Conservation (phyloP, 2,888 invertebrate genomes). For the Leptinotarsa tumamoca region DNA sequence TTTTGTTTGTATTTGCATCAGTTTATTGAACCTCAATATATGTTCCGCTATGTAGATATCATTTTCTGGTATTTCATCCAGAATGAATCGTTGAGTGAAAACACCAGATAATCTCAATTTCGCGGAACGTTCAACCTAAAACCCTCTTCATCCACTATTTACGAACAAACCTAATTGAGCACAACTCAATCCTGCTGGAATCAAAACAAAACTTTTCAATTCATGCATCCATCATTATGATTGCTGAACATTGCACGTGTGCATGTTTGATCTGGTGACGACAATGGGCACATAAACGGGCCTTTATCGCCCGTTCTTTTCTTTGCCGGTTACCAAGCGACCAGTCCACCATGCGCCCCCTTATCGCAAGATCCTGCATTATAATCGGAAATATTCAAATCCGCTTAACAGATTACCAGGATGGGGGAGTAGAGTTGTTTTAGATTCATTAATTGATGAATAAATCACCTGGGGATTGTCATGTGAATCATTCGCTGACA, state of each 20-base stretch:
- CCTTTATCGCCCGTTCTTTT: slow-evolving; percentile 40
- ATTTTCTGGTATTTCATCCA: too few relatives aligned
- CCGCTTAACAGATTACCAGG: slow-evolving; percentile 48
- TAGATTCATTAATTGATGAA: slow-evolving; percentile 44
- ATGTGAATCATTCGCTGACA: slow-evolving; percentile 31
- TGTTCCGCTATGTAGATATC: too few relatives aligned
- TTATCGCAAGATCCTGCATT: slow-evolving; percentile 40
- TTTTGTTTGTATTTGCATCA: too few relatives aligned
- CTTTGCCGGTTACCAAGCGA: slow-evolving; percentile 42
- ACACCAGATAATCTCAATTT: too few relatives aligned
- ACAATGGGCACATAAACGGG: slow-evolving; percentile 44
- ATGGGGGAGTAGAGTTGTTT: slow-evolving; percentile 39
- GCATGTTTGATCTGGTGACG: slow-evolving; percentile 47
- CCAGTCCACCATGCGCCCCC: slow-evolving; percentile 36
- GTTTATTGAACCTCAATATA: too few relatives aligned
- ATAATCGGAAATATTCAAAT: slow-evolving; percentile 50
- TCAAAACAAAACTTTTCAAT: slow-evolving; percentile 11
- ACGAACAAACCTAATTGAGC: slow-evolving; percentile 9
- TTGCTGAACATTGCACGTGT: slow-evolving; percentile 50
- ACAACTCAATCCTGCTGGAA: neutral
- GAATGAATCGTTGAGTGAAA: too few relatives aligned
- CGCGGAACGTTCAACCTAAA: too few relatives aligned
- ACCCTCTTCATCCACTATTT: too few relatives aligned
- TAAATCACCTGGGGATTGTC: slow-evolving; percentile 33
- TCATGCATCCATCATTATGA: slow-evolving; percentile 45